Evolutionary conservation across 2,113 vertebrate genomes (phyloP).

Genomic region (Gallinago jamesoni): DNA sequence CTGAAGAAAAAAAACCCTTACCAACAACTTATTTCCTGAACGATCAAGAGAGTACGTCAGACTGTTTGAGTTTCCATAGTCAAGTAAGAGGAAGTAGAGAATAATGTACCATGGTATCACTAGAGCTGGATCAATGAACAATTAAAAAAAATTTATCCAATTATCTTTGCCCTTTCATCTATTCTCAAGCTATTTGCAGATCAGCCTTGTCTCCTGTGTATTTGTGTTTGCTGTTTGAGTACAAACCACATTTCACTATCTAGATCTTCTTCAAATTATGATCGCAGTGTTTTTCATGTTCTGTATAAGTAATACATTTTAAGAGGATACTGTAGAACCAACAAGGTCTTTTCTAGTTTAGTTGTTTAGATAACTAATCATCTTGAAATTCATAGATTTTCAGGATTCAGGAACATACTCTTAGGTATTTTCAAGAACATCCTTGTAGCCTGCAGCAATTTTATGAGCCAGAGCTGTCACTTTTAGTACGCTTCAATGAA

Average conservation of each 20-base stretch:
- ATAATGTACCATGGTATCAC: background rate
- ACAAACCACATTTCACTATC: background rate
- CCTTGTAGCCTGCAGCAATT: background rate
- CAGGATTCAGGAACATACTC: background rate
- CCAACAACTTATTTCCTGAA: background rate
- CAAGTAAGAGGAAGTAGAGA: background rate
- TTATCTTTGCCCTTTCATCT: constrained; percentile 12
- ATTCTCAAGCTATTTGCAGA: background rate
- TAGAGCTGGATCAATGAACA: background rate
- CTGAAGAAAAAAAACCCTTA: background rate
- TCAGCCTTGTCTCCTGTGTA: background rate
- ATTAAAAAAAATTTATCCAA: constrained; percentile 8
- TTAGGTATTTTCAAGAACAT: background rate
- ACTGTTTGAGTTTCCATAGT: background rate
- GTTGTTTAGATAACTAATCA: background rate
- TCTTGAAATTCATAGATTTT: background rate
- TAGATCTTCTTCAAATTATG: background rate
- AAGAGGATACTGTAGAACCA: background rate
- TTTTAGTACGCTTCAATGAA: background rate
- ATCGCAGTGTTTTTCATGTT: background rate
- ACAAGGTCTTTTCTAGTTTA: background rate
- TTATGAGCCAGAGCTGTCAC: background rate
- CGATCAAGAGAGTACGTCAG: background rate
- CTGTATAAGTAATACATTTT: background rate
- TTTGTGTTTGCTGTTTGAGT: background rate